Conservation (phyloP, 2,888 invertebrate species). For the Nesidiocoris tenuis region DNA sequence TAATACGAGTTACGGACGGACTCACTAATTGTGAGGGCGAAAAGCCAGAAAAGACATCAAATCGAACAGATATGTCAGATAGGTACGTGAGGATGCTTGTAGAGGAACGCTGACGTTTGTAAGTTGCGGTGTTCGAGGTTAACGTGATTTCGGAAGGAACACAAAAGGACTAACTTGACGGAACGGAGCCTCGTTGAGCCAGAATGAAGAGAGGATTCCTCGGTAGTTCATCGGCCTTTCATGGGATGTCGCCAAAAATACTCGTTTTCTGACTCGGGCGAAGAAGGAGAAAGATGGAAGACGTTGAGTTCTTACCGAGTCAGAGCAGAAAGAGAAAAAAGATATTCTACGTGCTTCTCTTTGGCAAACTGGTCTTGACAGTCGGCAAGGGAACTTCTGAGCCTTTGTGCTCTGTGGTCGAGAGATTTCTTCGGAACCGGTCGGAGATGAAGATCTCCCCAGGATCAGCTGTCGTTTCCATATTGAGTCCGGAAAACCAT, state of each 20-base stretch:
- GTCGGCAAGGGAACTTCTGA: neutral
- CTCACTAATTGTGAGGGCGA: no score
- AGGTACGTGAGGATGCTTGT: neutral
- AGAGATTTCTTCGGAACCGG: neutral
- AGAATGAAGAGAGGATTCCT: neutral
- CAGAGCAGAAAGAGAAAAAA: neutral
- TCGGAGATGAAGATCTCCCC: neutral
- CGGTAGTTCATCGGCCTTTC: neutral
- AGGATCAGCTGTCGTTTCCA: neutral
- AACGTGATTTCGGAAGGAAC: neutral
- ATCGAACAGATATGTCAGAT: neutral
- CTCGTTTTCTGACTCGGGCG: neutral
- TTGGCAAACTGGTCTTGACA: neutral
- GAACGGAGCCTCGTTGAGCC: neutral
- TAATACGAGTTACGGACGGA: no score
- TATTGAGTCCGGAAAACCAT: no score
- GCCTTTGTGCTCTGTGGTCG: neutral
- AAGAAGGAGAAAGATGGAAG: neutral
- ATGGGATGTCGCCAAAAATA: neutral
- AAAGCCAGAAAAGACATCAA: neutral
- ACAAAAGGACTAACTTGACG: neutral
- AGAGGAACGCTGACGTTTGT: neutral
- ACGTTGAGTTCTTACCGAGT: neutral
- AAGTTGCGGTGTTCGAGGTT: neutral
- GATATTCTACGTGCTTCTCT: neutral